Evolutionary conservation across 2,888 invertebrate genomes (phyloP), one percentile per base, ranked within the genome.

Genomic region (Poecilus cupreus): DNA sequence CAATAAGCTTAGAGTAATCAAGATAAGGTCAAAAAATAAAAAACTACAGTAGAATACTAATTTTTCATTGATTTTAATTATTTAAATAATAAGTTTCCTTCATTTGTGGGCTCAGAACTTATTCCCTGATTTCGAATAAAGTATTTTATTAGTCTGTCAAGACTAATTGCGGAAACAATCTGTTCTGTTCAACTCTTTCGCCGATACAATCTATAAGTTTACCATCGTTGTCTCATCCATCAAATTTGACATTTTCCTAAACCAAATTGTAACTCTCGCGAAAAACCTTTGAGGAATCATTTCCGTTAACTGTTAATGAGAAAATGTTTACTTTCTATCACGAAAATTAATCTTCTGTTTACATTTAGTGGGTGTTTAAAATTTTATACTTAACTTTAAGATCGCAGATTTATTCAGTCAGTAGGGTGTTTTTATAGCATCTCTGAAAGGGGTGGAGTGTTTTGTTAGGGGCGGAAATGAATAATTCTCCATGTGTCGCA

Each of bases 401-500:
- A 60, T 54, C 2, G 60, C 3, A 43, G 43, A 43, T 43, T 43
- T 43, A 43, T 43, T 3, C 10, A 11, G 3, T 2, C 8, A 32
- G 5, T 43, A 60, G 24, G 3, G 13, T 60, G 60, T 68, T 68
- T 68, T 68, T 37, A 32, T 16, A 68, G 64, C 32, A 8, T 46
- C 4, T 13, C 24, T 60, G 60, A 60, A 26, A 32, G 5, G 37
- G 8, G 18, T 18, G 8, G 37, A 1, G 10, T 51, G 51, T 18
- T 51, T 51, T 18, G 8, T 10, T n/a, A n/a, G n/a, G 13, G 13
- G 4, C 4, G 51, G 51, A 51, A 18, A 68, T 68, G 39, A 68
- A 68, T 68, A 68, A 51, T 68, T 68, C 64, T 37, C 18, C 64
- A 68, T 68, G 64, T 68, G 64, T 68, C 39, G 16, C 64, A 13